phyloP scores from a whole-genome alignment of 2,888 invertebrate species.

The Smittia sp. region DNA sequence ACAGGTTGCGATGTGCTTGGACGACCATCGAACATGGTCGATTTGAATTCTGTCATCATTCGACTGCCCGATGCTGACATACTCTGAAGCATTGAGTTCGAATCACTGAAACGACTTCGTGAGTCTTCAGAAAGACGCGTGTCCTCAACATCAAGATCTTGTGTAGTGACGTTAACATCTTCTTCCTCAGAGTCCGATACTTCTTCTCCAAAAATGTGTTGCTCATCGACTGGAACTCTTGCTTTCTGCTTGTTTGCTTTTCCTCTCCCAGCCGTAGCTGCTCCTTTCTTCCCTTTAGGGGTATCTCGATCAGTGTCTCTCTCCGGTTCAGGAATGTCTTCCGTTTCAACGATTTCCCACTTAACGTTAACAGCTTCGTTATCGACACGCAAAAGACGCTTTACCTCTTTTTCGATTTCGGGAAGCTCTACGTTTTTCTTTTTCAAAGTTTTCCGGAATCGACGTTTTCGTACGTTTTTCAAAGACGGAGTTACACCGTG shows the following conservation, averaged over 20 bases:
- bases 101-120: slow-evolving; percentile 42
- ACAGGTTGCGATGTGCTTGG: slow-evolving; percentile 29
- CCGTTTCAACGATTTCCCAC: slow-evolving; percentile 88
- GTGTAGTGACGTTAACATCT: slow-evolving; percentile 70
- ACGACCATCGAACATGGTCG: slow-evolving; percentile 48
- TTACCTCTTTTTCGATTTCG: slow-evolving; percentile 97
- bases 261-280: background rate
- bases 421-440: slow-evolving; percentile 97
- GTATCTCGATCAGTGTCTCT: slow-evolving; percentile 44
- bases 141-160: slow-evolving; percentile 73
- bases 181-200: slow-evolving; percentile 84
- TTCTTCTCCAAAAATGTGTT: slow-evolving; percentile 89
- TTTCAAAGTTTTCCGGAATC: slow-evolving; percentile 91
- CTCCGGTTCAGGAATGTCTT: slow-evolving; percentile 60
- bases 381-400: slow-evolving; percentile 83
- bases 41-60: slow-evolving; percentile 50
- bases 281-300: slow-evolving; percentile 44
- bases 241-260: background rate
- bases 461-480: slow-evolving; percentile 88
- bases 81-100: slow-evolving; percentile 50
- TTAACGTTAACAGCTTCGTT: slow-evolving; percentile 87
- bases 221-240: slow-evolving; percentile 60
- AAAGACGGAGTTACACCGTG: slow-evolving; percentile 95
- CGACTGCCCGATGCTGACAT: slow-evolving; percentile 43
- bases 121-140: slow-evolving; percentile 64